Evolutionary conservation across 2,888 invertebrate species (phyloP).

Genomic region (Ceriagrion tenellum): DNA sequence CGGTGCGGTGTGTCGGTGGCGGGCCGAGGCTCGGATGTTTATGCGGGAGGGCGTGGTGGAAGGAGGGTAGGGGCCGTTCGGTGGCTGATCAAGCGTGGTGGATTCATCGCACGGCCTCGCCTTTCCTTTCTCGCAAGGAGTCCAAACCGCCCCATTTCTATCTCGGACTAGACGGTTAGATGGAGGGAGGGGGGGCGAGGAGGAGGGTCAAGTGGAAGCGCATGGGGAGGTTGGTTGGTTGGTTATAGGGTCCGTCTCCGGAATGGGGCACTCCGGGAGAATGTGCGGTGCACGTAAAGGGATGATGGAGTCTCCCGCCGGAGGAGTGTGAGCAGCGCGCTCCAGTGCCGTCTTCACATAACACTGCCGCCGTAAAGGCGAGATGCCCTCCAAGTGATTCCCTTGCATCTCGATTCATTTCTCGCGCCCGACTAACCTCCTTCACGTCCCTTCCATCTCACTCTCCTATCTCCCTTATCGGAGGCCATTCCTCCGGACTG

Average conservation of each 20-base stretch:
- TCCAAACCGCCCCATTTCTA: conserved; percentile 8
- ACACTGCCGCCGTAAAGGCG: conserved; percentile 1
- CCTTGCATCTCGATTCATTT: conserved; percentile 32
- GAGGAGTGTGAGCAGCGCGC: neutral
- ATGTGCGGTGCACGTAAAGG: neutral
- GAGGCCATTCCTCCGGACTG: neutral
- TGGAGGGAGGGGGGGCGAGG: neutral
- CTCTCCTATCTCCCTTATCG: neutral
- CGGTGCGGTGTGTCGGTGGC: too few species aligned
- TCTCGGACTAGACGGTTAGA: neutral
- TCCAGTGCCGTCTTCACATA: neutral
- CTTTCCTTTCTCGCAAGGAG: neutral
- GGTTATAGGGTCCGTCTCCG: neutral
- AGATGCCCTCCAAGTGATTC: neutral
- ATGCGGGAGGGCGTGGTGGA: too few species aligned
- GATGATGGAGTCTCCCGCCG: conserved; percentile 6
- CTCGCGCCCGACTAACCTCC: conserved; percentile 22
- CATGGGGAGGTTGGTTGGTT: neutral
- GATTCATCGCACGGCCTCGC: neutral
- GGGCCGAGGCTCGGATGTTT: too few species aligned
- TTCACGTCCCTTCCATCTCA: neutral
- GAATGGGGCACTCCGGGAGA: neutral
- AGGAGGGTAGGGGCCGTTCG: neutral
- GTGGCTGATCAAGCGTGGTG: neutral
- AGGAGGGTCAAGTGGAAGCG: neutral